phyloP scores from a whole-genome alignment of 2,797 vertebrate genomes.

The Halcyon chelicuti region DNA sequence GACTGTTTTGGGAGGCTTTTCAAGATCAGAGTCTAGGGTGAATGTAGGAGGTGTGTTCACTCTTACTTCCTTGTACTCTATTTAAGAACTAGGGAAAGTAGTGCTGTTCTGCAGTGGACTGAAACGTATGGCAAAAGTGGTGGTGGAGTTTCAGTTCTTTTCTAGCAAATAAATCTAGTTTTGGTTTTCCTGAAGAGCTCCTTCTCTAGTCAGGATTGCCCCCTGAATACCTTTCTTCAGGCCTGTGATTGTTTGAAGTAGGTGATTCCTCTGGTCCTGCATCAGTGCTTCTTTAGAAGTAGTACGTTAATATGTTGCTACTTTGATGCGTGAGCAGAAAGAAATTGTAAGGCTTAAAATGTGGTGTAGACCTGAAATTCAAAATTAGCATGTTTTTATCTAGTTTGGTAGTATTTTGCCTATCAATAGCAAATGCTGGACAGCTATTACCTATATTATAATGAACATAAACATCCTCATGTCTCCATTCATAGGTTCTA shows the following conservation, averaged over 20 bases:
- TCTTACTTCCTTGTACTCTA: not conserved
- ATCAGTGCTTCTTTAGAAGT: not conserved
- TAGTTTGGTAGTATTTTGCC: not conserved
- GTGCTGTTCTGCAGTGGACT: not conserved
- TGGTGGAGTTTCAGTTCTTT: not conserved
- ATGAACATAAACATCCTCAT: not conserved
- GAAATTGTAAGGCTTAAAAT: not conserved
- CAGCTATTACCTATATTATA: not conserved
- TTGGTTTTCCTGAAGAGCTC: not conserved
- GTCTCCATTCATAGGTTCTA: not conserved
- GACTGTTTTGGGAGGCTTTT: not conserved
- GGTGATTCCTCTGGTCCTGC: not conserved
- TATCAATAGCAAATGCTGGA: not conserved
- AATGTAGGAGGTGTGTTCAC: not conserved
- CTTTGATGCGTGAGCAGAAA: not conserved
- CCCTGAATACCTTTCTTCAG: not conserved
- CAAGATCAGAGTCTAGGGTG: not conserved
- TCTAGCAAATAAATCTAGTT: not conserved
- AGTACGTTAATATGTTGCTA: not conserved
- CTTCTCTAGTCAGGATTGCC: not conserved
- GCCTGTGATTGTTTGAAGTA: not conserved
- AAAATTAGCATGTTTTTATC: not conserved
- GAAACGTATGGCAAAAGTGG: not conserved
- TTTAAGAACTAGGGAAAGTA: not conserved
- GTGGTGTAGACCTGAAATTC: not conserved